These are phyloP conservation scores for Drosophila rufa DNA, from an alignment of 1,140 invertebrate genomes.

Conservation along the genomic window DNA sequence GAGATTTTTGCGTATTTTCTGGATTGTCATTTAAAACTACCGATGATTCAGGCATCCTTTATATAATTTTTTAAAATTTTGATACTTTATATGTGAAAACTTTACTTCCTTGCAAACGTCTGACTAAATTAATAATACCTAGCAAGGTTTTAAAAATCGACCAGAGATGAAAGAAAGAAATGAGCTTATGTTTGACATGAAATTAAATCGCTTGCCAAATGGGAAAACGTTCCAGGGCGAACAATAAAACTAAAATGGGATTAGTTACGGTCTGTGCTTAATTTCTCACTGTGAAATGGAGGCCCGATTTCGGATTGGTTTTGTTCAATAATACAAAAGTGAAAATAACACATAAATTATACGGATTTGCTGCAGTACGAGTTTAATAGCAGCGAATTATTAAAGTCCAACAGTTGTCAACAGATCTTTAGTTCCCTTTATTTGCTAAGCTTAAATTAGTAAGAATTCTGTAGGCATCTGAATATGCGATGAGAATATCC, in stretches of 20 bases:
- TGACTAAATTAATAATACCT: too few species aligned
- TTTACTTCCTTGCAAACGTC: too few species aligned
- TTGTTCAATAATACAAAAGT: slow-evolving; percentile 40
- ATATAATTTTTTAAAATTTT: too few species aligned
- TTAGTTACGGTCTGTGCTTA: slow-evolving; percentile 60
- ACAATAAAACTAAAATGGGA: slow-evolving; percentile 72
- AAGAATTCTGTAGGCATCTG: background rate
- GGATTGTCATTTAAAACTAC: too few species aligned
- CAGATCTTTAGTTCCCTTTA: slow-evolving; percentile 9
- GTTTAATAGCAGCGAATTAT: slow-evolving; percentile 11
- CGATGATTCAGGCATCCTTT: too few species aligned
- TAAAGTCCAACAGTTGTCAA: slow-evolving; percentile 32
- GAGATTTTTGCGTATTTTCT: too few species aligned
- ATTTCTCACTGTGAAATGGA: slow-evolving; percentile 60
- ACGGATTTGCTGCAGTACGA: background rate
- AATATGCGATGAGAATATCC: background rate
- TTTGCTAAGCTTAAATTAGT: slow-evolving; percentile 1
- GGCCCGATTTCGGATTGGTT: slow-evolving; percentile 23
- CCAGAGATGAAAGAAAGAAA: slow-evolving; percentile 33
- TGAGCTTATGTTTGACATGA: slow-evolving; percentile 69
- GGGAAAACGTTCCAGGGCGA: slow-evolving; percentile 38
- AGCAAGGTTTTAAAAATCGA: slow-evolving; percentile 1
- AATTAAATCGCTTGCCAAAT: slow-evolving; percentile 62
- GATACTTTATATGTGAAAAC: too few species aligned
- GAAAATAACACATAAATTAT: slow-evolving; percentile 41